Evolutionary conservation across 1,140 invertebrate genomes (phyloP).

Genomic region (Galleria mellonella): DNA sequence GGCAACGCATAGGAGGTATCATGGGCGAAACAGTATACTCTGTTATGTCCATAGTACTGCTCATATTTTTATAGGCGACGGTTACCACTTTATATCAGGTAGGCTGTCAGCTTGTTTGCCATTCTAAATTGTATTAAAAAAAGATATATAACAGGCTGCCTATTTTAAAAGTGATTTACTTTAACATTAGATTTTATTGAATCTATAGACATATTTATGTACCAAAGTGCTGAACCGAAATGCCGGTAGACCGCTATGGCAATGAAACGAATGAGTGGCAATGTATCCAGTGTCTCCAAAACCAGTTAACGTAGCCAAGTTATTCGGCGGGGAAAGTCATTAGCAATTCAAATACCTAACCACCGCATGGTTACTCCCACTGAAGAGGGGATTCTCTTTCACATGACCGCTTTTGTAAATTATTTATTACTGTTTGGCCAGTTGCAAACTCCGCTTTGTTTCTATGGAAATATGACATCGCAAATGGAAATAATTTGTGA

Average conservation of each 20-base stretch:
- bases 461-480: constrained; percentile 21
- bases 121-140: too few relatives aligned
- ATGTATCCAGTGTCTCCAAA: constrained; percentile 36
- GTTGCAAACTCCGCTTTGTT: constrained; percentile 37
- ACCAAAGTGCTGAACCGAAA: neutral
- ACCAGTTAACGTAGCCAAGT: constrained; percentile 45
- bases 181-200: too few relatives aligned
- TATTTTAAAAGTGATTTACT: too few relatives aligned
- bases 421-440: constrained; percentile 58
- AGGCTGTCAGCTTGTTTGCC: too few relatives aligned
- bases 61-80: too few relatives aligned
- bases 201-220: neutral
- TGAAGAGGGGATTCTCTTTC: constrained; percentile 43
- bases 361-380: constrained; percentile 31
- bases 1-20: too few relatives aligned
- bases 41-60: too few relatives aligned
- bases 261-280: constrained; percentile 16
- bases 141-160: too few relatives aligned
- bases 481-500: constrained; percentile 28
- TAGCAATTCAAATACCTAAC: constrained; percentile 65
- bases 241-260: constrained; percentile 2
- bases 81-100: too few relatives aligned
- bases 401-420: constrained; percentile 61
- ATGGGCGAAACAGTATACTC: too few relatives aligned
- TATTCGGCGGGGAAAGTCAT: constrained; percentile 54